Conservation (phyloP, 2,888 invertebrate species). For the Coleophora deauratella region DNA sequence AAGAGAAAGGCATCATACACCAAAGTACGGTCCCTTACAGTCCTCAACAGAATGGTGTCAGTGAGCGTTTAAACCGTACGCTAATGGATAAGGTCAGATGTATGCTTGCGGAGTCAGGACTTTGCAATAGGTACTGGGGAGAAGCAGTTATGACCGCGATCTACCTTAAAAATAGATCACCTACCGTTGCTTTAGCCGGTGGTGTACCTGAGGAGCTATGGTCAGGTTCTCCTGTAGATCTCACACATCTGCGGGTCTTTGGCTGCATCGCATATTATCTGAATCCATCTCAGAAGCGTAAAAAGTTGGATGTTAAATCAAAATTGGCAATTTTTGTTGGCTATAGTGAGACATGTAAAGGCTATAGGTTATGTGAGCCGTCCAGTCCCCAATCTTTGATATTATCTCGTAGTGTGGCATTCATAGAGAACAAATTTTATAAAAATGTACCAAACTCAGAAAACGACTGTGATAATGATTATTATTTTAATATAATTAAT, state of each 20-base stretch:
- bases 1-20: conserved; percentile 19
- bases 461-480: no score
- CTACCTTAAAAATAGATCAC: conserved; percentile 14
- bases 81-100: conserved; percentile 11
- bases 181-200: conserved; percentile 4
- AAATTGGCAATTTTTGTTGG: conserved; percentile 8
- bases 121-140: conserved; percentile 4
- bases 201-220: conserved; percentile 9
- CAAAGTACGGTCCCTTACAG: conserved; percentile 21
- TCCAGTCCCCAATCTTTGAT: no score
- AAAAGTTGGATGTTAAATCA: conserved; percentile 7
- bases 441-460: no score
- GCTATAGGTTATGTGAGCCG: conserved; percentile 10
- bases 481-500: no score
- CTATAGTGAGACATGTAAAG: conserved; percentile 10
- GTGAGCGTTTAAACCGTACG: conserved; percentile 21
- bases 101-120: conserved; percentile 6
- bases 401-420: no score
- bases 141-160: conserved; percentile 16
- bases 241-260: conserved; percentile 8
- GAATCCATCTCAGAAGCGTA: no score
- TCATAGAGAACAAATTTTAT: no score
- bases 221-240: conserved; percentile 4
- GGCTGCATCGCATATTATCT: conserved; percentile 9
- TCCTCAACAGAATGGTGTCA: conserved; percentile 28